Conservation (phyloP, 2,888 invertebrate genomes). For the Cephus pulcher region DNA sequence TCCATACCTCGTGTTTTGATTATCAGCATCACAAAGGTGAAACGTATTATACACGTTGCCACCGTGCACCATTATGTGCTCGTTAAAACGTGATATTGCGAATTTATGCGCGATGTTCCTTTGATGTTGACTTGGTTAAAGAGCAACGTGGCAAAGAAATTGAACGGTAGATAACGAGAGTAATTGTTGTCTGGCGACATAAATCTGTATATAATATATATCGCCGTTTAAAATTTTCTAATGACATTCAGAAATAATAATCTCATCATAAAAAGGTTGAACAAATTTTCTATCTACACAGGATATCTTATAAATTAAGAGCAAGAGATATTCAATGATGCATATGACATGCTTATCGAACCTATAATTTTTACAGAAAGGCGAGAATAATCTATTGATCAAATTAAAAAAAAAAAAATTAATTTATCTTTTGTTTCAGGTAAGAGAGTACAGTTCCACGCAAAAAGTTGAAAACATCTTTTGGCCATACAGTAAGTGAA, state of each 20-base stretch:
- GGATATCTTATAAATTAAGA: background rate
- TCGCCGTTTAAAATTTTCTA: background rate
- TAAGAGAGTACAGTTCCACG: background rate
- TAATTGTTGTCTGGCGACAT: background rate
- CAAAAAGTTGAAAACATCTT: background rate
- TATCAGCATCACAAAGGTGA: conserved; percentile 14
- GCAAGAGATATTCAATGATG: background rate
- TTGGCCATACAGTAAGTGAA: background rate
- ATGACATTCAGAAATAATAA: background rate
- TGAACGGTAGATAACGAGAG: background rate
- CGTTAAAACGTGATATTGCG: conserved; percentile 46
- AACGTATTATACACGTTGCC: background rate
- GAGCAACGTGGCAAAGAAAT: background rate
- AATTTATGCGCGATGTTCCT: conserved; percentile 47
- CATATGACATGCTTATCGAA: background rate
- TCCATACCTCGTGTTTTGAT: conserved; percentile 12
- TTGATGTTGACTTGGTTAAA: conserved; percentile 24
- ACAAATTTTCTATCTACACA: background rate
- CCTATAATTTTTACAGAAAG: background rate
- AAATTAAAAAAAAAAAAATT: background rate
- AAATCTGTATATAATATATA: background rate
- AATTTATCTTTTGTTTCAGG: background rate
- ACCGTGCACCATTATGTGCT: conserved; percentile 36
- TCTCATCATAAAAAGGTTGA: background rate
- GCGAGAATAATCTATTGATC: background rate